Conservation (phyloP, 1,140 invertebrate genomes). For the Hetaerina americana region DNA sequence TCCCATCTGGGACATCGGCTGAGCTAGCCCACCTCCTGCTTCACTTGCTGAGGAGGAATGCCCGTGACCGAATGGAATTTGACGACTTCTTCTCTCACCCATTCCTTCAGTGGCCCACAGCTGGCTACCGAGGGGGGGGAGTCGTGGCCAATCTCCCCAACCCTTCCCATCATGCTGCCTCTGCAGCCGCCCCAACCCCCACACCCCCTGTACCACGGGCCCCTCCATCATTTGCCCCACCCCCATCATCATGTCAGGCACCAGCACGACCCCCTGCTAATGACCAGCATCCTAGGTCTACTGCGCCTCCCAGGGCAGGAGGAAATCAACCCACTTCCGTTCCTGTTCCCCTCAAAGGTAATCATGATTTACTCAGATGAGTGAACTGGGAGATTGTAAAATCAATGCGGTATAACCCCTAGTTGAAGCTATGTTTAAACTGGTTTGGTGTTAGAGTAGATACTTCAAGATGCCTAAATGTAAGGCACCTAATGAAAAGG, state of each 20-base stretch:
- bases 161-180: conserved; percentile 15
- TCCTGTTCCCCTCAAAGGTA: neutral
- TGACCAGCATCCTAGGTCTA: neutral
- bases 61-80: conserved; percentile 90
- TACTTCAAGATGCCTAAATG: no score
- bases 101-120: conserved; percentile 61
- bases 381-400: no score
- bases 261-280: conserved; percentile 49
- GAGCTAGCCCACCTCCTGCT: conserved; percentile 77
- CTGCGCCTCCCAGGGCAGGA: neutral
- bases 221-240: neutral
- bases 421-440: no score
- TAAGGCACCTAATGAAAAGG: no score
- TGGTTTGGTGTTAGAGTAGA: no score
- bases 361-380: neutral
- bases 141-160: neutral
- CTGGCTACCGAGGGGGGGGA: conserved; percentile 30
- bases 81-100: conserved; percentile 87
- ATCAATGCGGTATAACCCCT: no score
- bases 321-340: neutral
- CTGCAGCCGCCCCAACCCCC: conserved; percentile 20
- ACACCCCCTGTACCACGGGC: conserved; percentile 11
- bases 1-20: conserved; percentile 80
- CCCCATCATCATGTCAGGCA: conserved; percentile 7
- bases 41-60: conserved; percentile 79